Evolutionary conservation across 2,113 vertebrate species (phyloP), one percentile per base, ranked within the genome.

Genomic region (Crocuta crocuta): DNA sequence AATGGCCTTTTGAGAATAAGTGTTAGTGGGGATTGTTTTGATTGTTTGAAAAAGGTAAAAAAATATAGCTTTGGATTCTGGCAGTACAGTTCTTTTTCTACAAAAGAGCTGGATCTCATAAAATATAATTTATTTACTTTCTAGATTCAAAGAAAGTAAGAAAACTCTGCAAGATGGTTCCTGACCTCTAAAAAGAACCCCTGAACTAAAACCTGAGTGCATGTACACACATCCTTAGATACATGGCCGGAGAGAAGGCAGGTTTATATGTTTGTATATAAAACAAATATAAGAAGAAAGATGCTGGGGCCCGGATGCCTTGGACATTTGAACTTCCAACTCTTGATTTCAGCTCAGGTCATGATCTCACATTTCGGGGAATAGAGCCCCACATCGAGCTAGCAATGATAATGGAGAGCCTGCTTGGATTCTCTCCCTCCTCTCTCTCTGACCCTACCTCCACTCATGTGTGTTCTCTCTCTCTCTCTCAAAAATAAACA

Each of bases 121-220:
- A 68, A 70, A 89, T 81, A 88, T 81, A 85, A 89, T 85, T 53
- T 86, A 81, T 70, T 89, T 63, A 92, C 79, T 89, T 91, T 55
- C 61, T 84, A 71, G 28, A 12, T 17, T 97, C n/a, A 45, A 26
- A 95, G 33, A 83, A 84, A 61, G 35, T 65, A 88, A 91, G 13
- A 13, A 61, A 68, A 94, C 24, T 33, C 21, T 76, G 50, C 39
- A 80, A 89, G 23, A 28, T 58, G 50, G 5, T 35, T 58, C 21
- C 24, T 26, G 39, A 39, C 76, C 74, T 87, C 61, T 73, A 39
- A 89, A 89, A 63, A 58, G 13, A 84, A 61, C 10, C 8, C 21
- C 9, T 50, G 68, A 70, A 24, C 43, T 87, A 61, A 78, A 81
- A 55, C 4, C 1, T 45, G 48, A 91, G 73, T 45, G 50, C 23